Conservation (phyloP, 2,797 vertebrate species). For the Hapalemur alaotrensis region DNA sequence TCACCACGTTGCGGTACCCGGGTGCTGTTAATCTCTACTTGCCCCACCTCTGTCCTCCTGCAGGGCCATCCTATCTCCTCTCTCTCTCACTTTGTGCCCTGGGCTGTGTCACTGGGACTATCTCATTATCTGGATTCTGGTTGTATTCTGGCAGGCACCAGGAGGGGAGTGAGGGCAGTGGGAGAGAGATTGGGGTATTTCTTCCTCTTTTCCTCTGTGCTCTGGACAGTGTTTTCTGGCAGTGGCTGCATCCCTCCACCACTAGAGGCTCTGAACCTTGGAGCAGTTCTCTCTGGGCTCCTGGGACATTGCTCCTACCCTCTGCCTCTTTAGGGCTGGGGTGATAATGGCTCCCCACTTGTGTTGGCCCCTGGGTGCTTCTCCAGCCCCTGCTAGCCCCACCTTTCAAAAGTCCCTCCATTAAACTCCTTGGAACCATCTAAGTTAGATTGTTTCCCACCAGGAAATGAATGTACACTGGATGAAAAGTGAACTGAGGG, state of each 20-base stretch:
- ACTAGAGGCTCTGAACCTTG: not conserved
- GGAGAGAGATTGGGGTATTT: not conserved
- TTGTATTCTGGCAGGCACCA: not conserved
- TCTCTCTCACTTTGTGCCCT: not conserved
- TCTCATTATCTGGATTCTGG: not conserved
- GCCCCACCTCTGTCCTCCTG: not conserved
- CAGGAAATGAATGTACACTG: not conserved
- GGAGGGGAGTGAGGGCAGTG: not conserved
- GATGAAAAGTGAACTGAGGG: not conserved
- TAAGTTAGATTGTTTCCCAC: not conserved
- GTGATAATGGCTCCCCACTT: not conserved
- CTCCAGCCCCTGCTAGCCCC: not conserved
- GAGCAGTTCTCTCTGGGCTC: not conserved
- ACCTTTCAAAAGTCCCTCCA: not conserved
- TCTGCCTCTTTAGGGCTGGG: not conserved
- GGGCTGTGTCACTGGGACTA: not conserved
- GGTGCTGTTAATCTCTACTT: not conserved
- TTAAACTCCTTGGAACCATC: not conserved
- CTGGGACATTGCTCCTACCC: not conserved
- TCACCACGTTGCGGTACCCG: rapidly evolving
- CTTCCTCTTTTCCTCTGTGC: not conserved
- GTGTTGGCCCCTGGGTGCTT: not conserved
- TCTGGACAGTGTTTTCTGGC: not conserved
- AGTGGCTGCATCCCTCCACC: not conserved
- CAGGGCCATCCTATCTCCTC: not conserved